Evolutionary conservation across 2,113 vertebrate genomes (phyloP).

Genomic region (Willisornis vidua): DNA sequence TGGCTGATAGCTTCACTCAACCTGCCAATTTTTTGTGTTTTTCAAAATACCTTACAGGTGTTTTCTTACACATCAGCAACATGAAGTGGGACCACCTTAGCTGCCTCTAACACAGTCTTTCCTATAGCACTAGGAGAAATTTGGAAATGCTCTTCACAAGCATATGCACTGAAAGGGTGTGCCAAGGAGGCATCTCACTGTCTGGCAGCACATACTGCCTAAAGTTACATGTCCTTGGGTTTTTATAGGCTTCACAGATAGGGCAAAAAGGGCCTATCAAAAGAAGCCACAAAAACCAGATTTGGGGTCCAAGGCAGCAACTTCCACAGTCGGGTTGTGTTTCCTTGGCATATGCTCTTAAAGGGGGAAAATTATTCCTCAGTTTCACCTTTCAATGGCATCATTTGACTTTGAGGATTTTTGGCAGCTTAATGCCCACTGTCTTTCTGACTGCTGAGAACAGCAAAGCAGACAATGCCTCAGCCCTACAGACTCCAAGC

Average conservation of each 20-base stretch:
- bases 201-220: neutral
- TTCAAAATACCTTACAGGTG: neutral
- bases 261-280: neutral
- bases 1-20: neutral
- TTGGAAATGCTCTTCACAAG: neutral
- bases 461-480: rapidly evolving
- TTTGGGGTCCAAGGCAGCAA: neutral
- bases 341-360: rapidly evolving
- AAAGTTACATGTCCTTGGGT: neutral
- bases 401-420: neutral
- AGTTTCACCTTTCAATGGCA: neutral
- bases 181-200: neutral
- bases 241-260: neutral
- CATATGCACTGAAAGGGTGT: neutral
- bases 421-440: neutral
- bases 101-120: neutral
- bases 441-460: neutral
- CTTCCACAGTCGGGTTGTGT: neutral
- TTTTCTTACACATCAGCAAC: neutral
- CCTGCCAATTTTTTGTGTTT: neutral
- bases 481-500: neutral
- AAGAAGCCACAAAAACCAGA: neutral
- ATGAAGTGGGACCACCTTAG: neutral
- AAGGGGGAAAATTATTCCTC: neutral
- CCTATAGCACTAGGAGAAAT: neutral